Conservation (phyloP, 2,113 vertebrate genomes). For the Solenodon paradoxus region DNA sequence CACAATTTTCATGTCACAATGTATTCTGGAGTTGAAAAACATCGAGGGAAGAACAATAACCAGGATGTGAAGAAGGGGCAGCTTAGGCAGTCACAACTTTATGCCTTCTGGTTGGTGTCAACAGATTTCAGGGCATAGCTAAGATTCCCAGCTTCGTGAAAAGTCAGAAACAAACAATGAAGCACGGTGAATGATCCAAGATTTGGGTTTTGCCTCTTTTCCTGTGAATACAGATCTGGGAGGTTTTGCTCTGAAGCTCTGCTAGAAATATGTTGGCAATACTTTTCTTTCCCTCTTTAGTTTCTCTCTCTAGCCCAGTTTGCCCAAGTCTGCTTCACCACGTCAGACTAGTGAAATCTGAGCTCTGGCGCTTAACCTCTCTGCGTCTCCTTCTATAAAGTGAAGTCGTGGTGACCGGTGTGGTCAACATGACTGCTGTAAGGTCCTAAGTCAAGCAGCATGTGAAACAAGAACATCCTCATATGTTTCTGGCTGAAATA, state of each 20-base stretch:
- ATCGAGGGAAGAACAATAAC: constrained; percentile 35
- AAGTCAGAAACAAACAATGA: background rate
- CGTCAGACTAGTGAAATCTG: background rate
- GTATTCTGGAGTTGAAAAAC: constrained; percentile 59
- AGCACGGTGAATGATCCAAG: background rate
- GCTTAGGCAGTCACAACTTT: background rate
- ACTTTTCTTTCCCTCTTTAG: background rate
- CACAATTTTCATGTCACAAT: constrained; percentile 61
- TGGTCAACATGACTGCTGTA: fast-evolving
- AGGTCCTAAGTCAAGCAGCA: background rate
- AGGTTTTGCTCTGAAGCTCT: background rate
- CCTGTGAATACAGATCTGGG: background rate
- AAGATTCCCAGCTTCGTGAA: background rate
- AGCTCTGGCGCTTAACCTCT: background rate
- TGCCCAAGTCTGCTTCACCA: background rate
- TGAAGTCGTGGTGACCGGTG: background rate
- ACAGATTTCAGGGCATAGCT: background rate
- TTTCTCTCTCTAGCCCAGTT: background rate
- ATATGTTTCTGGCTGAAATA: background rate
- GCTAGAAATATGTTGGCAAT: background rate
- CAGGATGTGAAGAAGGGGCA: constrained; percentile 41
- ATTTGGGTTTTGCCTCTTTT: background rate
- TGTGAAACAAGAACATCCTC: background rate
- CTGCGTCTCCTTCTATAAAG: background rate
- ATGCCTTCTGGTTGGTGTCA: background rate